A percentile compares a stretch with the other conserved stretches of the same genome.
Conservation (phyloP, 1,140 invertebrate genomes). For the Saxidomus purpurata region DNA sequence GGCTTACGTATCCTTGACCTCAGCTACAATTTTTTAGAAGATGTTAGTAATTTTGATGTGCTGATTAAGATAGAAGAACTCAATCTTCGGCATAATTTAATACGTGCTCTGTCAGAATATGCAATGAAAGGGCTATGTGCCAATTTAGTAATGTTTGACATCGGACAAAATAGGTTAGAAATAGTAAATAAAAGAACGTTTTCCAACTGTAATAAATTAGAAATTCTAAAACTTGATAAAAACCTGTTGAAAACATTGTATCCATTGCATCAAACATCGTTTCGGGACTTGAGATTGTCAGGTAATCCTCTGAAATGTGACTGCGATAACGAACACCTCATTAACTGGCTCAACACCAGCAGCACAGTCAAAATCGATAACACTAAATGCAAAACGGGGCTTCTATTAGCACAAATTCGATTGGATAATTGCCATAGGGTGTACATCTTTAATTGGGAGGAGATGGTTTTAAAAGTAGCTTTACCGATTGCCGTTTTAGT, state of each 20-base stretch:
- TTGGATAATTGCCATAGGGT: not conserved
- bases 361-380: not conserved
- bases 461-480: not conserved
- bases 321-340: constrained; percentile 15
- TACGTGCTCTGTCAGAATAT: not conserved
- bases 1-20: not conserved
- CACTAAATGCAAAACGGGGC: not conserved
- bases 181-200: not conserved
- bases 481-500: not conserved
- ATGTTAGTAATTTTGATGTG: not conserved
- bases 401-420: not conserved
- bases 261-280: not conserved
- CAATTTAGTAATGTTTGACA: constrained; percentile 16
- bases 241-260: constrained; percentile 30
- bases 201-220: not conserved
- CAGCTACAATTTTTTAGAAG: not conserved
- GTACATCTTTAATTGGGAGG: not conserved
- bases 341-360: not conserved
- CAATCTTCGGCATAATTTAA: not conserved
- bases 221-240: constrained; percentile 11
- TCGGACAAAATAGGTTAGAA: constrained; percentile 28
- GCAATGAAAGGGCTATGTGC: not conserved
- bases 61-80: not conserved
- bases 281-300: not conserved
- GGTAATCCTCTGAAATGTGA: constrained; percentile 27